phyloP scores from a whole-genome alignment of 2,113 vertebrate species.

The Anarrhichthys ocellatus region DNA sequence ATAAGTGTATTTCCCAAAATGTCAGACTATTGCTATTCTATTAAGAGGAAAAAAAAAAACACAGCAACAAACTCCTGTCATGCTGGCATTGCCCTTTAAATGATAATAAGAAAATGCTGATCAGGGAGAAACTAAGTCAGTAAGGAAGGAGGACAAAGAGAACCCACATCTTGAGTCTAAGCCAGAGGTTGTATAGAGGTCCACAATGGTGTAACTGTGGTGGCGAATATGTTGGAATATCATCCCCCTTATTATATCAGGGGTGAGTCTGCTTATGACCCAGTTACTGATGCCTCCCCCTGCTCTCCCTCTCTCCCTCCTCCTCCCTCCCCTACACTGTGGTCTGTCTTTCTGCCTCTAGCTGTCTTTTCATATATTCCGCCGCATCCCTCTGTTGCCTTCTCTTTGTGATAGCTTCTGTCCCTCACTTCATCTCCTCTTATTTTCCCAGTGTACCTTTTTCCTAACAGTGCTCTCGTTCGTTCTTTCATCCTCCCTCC shows the following conservation, averaged over 20 bases:
- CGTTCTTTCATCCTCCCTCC: conserved; percentile 6
- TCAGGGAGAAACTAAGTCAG: background rate
- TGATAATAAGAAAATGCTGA: background rate
- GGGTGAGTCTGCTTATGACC: conserved; percentile 45
- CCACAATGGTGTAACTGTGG: background rate
- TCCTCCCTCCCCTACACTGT: background rate
- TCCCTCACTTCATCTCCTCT: background rate
- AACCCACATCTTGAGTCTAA: conserved; percentile 2
- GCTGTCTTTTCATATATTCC: conserved; percentile 22
- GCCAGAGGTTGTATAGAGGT: background rate
- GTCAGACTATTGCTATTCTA: background rate
- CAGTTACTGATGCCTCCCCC: conserved; percentile 48
- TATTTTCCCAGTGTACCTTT: background rate
- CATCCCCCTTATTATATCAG: conserved; percentile 37
- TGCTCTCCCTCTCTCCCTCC: conserved; percentile 16
- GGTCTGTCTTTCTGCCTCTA: conserved; percentile 21
- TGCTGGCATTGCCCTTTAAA: background rate
- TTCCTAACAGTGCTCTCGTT: background rate
- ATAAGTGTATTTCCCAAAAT: background rate
- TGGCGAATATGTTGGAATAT: conserved; percentile 41
- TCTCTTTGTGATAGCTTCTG: conserved; percentile 18
- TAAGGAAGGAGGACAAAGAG: conserved; percentile 2
- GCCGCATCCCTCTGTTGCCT: conserved; percentile 26
- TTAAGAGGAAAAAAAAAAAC: background rate
- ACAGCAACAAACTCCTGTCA: background rate